Evolutionary conservation across 2,797 vertebrate genomes (phyloP).

Genomic region (Euthynnus affinis): DNA sequence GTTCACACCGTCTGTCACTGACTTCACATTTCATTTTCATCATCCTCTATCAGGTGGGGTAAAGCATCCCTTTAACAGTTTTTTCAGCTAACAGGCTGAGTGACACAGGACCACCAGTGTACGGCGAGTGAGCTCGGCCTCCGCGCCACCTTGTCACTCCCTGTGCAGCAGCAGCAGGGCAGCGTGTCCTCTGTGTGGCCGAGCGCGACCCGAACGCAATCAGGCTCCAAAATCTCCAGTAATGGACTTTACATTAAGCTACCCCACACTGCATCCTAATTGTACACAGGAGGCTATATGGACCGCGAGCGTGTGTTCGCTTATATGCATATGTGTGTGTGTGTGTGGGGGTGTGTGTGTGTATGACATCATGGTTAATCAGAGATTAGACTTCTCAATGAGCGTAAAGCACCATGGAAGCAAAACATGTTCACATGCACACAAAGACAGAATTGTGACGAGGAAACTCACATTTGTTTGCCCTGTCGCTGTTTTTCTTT

Average conservation of each 20-base stretch:
- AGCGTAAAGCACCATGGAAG: constrained; percentile 70
- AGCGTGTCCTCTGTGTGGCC: constrained; percentile 58
- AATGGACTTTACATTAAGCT: constrained; percentile 76
- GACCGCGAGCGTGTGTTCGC: constrained; percentile 7
- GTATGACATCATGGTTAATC: constrained; percentile 79
- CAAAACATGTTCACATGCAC: constrained; percentile 55
- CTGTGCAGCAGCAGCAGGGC: neutral
- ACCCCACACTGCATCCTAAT: constrained; percentile 66
- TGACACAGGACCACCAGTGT: constrained; percentile 40
- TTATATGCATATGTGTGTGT: constrained; percentile 3
- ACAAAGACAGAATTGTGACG: constrained; percentile 67
- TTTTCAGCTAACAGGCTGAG: neutral
- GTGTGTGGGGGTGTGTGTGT: constrained; percentile 7
- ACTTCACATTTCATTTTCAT: neutral
- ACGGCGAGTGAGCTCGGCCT: neutral
- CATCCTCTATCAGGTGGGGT: constrained; percentile 3
- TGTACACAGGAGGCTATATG: constrained; percentile 68
- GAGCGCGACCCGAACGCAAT: constrained; percentile 59
- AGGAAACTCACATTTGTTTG: constrained; percentile 51
- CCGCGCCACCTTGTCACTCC: neutral
- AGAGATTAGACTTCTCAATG: constrained; percentile 72
- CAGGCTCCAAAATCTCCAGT: constrained; percentile 62
- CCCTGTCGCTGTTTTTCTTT: neutral
- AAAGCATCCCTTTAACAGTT: neutral
- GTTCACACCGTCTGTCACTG: neutral